Evolutionary conservation across 2,888 invertebrate species (phyloP).

Genomic region (Amblyteles armatorius): DNA sequence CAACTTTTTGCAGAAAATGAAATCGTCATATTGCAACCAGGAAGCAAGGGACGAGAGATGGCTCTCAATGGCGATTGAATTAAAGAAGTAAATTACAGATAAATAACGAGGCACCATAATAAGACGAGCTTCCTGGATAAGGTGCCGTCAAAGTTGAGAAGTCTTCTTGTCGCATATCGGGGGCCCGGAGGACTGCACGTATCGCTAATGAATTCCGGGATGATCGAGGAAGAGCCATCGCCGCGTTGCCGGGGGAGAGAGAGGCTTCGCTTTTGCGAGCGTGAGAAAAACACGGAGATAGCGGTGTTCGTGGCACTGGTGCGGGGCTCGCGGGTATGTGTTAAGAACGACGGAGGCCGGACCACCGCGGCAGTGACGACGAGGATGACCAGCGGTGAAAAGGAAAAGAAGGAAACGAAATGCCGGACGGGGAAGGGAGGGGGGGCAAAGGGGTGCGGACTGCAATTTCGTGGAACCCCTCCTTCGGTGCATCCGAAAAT

Average conservation of each 20-base stretch:
- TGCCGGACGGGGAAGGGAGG: background rate
- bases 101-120: slow-evolving; percentile 55
- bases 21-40: background rate
- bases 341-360: slow-evolving; percentile 41
- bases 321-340: slow-evolving; percentile 10
- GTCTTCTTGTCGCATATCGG: slow-evolving; percentile 32
- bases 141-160: slow-evolving; percentile 42
- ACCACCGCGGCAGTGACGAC: slow-evolving; percentile 59
- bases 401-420: slow-evolving; percentile 58
- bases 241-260: slow-evolving; percentile 8
- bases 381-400: slow-evolving; percentile 52
- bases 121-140: slow-evolving; percentile 41
- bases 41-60: slow-evolving; percentile 15
- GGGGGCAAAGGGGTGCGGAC: slow-evolving; percentile 21
- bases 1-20: background rate
- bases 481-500: slow-evolving; percentile 19
- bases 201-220: slow-evolving; percentile 65
- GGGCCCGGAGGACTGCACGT: slow-evolving; percentile 24
- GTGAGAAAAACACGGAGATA: slow-evolving; percentile 62
- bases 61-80: slow-evolving; percentile 35
- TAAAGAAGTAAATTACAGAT: slow-evolving; percentile 60
- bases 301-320: slow-evolving; percentile 41
- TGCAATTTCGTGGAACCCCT: slow-evolving; percentile 63
- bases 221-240: slow-evolving; percentile 35
- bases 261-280: slow-evolving; percentile 34